phyloP scores from a whole-genome alignment of 30 jellyfish, hydroid and myxozoan genomes.

The Aurelia aurita complex sp. Pacific region DNA sequence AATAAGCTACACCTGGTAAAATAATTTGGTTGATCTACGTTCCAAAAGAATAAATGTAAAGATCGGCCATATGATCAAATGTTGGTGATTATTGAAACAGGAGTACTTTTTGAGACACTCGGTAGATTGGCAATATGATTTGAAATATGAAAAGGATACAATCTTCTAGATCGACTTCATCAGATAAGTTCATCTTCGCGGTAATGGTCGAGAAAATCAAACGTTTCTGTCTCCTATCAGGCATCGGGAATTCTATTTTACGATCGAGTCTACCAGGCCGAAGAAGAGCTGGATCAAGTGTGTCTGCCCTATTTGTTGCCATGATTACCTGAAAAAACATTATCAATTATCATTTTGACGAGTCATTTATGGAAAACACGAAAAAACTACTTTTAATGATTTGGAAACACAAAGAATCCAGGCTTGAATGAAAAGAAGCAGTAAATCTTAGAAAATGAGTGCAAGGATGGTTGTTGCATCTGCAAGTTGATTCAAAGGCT shows the following conservation, averaged over 20 bases:
- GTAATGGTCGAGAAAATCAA: slow-evolving; percentile 91
- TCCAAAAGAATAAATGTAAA: no score
- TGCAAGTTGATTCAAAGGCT: no score
- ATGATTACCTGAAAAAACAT: slow-evolving; percentile 80
- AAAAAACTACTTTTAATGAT: no score
- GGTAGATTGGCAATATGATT: background rate
- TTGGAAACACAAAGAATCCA: no score
- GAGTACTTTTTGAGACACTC: background rate
- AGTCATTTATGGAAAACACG: no score
- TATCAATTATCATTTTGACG: background rate
- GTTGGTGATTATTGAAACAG: no score
- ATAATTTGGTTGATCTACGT: no score
- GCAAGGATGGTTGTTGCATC: no score
- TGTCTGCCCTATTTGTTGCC: slow-evolving; percentile 99
- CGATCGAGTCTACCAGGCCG: slow-evolving; percentile 98
- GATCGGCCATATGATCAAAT: no score
- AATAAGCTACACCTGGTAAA: no score
- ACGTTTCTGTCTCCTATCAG: slow-evolving; percentile 97
- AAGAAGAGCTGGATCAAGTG: slow-evolving; percentile 96
- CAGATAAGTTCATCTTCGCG: slow-evolving; percentile 93
- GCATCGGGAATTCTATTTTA: slow-evolving; percentile 97
- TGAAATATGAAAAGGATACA: slow-evolving; percentile 70
- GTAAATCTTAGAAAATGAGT: no score
- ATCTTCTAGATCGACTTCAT: slow-evolving; percentile 98
- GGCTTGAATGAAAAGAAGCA: no score